Evolutionary conservation across 2,797 vertebrate species (phyloP), one percentile per base, ranked within the genome.

Genomic region (Pogoniulus pusillus): DNA sequence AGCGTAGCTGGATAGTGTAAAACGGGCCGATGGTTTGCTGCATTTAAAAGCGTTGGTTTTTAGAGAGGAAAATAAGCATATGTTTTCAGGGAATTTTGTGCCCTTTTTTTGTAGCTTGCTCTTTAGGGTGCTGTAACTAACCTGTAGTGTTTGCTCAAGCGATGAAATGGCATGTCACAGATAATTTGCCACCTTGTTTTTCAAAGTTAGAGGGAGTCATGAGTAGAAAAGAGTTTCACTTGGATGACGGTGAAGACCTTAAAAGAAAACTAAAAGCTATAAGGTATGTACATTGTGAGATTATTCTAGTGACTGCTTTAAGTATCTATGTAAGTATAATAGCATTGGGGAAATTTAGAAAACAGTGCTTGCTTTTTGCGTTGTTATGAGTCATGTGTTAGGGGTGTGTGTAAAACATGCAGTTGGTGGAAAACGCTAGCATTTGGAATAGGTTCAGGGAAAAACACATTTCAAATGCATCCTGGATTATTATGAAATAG

Each of bases 251-350:
- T 64, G 70, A 85, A 92, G 86, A 93, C 8, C 58, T 82, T 72
- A 62, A 76, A 81, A 92, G 83, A 59, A 95, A 63, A 64, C 51
- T 55, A 12, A 41, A 83, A 11, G 34, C 64, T 62, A 16, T 83
- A 89, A 94, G 83, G 96, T 96, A 93, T 16, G 94, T 94, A 49
- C 23, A 39, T 43, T 57, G 62, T 32, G 27, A 41, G 9, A 16
- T 55, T 51, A n/a, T 4, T 74, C 3, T 32, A 30, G 8, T 26
- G 11, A 5, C 4, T 69, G n/a, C 47, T 43, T 41, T 62, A 7
- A n/a, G n/a, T n/a, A n/a, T n/a, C n/a, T n/a, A n/a, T n/a, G n/a
- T n/a, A 37, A 37, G 37, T 37, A 37, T 37, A 37, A 12, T 37
- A 37, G n/a, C n/a, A 23, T 7, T 85, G 49, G 66, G 10, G 34